Evolutionary conservation across 2,113 vertebrate species (phyloP).

Genomic region (Bothrops jararaca): DNA sequence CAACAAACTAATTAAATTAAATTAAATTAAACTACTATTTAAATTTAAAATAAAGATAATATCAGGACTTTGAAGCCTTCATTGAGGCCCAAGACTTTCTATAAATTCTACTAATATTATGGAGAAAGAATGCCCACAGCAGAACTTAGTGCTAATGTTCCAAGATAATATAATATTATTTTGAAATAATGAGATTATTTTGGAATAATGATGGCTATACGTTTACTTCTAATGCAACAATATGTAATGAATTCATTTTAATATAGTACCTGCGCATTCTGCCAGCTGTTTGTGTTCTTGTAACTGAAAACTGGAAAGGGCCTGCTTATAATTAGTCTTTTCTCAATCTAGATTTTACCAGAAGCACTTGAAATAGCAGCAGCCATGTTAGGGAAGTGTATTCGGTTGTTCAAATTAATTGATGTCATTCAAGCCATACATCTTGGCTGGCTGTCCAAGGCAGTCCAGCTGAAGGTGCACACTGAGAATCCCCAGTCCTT

Average conservation of each 20-base stretch:
- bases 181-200: neutral
- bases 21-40: neutral
- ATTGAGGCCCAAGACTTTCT: neutral
- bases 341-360: neutral
- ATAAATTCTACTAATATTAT: neutral
- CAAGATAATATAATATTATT: neutral
- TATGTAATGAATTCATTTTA: neutral
- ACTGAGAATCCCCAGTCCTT: neutral
- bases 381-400: fast-evolving
- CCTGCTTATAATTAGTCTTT: neutral
- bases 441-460: neutral
- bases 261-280: neutral
- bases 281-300: neutral
- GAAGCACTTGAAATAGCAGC: neutral
- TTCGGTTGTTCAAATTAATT: neutral
- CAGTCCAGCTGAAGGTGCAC: neutral
- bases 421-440: neutral
- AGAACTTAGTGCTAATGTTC: neutral
- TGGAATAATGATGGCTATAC: neutral
- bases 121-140: neutral
- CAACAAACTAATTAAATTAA: neutral
- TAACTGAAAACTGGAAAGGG: slow-evolving; percentile 5
- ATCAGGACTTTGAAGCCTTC: neutral
- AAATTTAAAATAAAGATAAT: slow-evolving; percentile 24
- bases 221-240: neutral